phyloP scores from a whole-genome alignment of 1,140 invertebrate species.

The Polypedilum pembai region DNA sequence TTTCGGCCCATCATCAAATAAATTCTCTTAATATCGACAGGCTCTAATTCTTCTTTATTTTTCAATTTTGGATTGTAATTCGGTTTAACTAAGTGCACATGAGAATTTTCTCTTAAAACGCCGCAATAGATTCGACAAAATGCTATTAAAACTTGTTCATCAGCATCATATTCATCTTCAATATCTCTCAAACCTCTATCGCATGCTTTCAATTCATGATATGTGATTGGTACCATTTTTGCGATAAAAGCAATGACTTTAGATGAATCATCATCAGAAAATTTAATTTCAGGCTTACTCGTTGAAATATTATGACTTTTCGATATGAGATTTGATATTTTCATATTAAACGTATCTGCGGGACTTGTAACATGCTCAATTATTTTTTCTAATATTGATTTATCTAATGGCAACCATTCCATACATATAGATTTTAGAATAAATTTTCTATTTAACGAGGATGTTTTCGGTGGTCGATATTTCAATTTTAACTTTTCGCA shows the following conservation, averaged over 20 bases:
- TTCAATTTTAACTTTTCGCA: slow-evolving; percentile 74
- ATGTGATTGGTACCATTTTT: slow-evolving; percentile 73
- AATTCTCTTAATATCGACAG: background rate
- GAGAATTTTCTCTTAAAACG: slow-evolving; percentile 65
- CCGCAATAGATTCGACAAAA: slow-evolving; percentile 94
- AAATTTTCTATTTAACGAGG: background rate
- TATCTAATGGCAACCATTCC: slow-evolving; percentile 84
- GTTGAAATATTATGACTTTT: too few species aligned
- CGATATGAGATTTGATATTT: slow-evolving; percentile 42
- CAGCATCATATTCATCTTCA: slow-evolving; percentile 41
- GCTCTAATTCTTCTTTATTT: background rate
- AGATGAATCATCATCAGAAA: background rate
- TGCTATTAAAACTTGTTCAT: slow-evolving; percentile 73
- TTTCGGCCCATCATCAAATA: slow-evolving; percentile 94
- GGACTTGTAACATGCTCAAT: slow-evolving; percentile 75
- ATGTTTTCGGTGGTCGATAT: slow-evolving; percentile 41
- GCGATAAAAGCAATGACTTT: slow-evolving; percentile 82
- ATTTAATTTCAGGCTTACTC: background rate
- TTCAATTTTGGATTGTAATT: slow-evolving; percentile 75
- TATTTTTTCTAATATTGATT: slow-evolving; percentile 71
- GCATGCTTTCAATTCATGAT: slow-evolving; percentile 5
- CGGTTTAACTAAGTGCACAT: slow-evolving; percentile 77
- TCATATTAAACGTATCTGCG: slow-evolving; percentile 61
- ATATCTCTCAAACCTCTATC: slow-evolving; percentile 32
- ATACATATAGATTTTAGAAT: slow-evolving; percentile 67